Evolutionary conservation across 2,888 invertebrate genomes (phyloP), one percentile per base, ranked within the genome.

Genomic region (Petrophora chlorosata): DNA sequence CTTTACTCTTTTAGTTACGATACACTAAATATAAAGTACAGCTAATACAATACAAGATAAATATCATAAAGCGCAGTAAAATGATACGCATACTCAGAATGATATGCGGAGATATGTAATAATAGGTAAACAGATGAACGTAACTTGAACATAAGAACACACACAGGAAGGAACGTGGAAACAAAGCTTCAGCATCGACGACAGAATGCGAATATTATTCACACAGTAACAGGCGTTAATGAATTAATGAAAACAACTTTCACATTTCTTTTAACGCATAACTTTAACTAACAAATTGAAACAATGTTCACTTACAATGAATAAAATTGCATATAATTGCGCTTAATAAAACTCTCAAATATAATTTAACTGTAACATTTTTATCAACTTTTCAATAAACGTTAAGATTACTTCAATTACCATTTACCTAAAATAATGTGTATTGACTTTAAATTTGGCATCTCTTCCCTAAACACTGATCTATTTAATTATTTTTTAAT

Each of bases 401-500:
- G 87, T 86, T 85, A 87, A 84, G 85, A 85, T 87, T 87, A 86
- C 76, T 77, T 87, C 85, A 86, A 82, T 88, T 88, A 89, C 75
- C 73, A 78, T 91, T 91, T 91, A 91, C 91, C 91, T 92, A 90
- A 90, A 88, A 86, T 91, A 91, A 90, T 84, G 85, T 69, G 92
- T 92, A 92, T 92, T 92, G 92, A 92, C 92, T 92, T 92, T 91
- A 86, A 88, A 92, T 92, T 93, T 93, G 92, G 92, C 92, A 92
- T 87, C 89, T 90, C 87, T 80, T 85, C 80, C 49, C 89, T 90
- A 90, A 87, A 90, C 89, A 89, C 86, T 83, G 88, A 89, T 85
- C 87, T 86, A 86, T 81, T 80, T 70, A 29, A 41, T 74, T 78
- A 57, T 64, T 60, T 77, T 73, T 77, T 80, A 73, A 82, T 86